These are phyloP conservation scores for Penelope pileata DNA, from an alignment of 2,113 vertebrate genomes.

Conservation along the genomic window DNA sequence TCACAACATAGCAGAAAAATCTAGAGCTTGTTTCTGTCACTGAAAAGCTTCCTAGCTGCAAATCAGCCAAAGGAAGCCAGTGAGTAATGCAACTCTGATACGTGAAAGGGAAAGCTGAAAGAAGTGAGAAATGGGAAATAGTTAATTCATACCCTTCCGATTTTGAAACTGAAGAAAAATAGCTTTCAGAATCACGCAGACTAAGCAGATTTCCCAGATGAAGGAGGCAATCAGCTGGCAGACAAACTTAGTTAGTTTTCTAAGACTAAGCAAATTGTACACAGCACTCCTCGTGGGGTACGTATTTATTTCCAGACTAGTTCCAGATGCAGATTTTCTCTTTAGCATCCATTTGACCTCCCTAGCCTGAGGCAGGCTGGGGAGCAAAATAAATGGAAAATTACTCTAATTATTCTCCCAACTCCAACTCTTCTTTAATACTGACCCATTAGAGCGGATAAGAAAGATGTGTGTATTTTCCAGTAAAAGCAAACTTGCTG, in stretches of 20 bases:
- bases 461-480: neutral
- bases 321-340: conserved; percentile 43
- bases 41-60: neutral
- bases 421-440: conserved; percentile 16
- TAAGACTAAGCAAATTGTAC: conserved; percentile 30
- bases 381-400: conserved; percentile 44
- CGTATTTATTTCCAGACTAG: conserved; percentile 32
- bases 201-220: conserved; percentile 46
- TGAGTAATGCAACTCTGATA: neutral
- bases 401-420: conserved; percentile 43
- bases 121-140: conserved; percentile 9
- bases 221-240: conserved; percentile 43
- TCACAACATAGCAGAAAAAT: neutral
- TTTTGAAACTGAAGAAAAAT: neutral
- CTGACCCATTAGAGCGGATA: neutral
- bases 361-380: neutral
- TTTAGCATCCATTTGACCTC: conserved; percentile 28
- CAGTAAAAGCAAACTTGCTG: conserved; percentile 42
- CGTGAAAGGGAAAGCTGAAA: conserved; percentile 43
- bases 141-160: conserved; percentile 34
- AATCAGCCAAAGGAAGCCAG: conserved; percentile 6
- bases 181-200: neutral
- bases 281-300: conserved; percentile 11
- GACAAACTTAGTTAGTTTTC: conserved; percentile 22
- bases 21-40: neutral